A percentile compares a stretch with the other conserved stretches of the same genome.
Conservation (phyloP, 1,140 invertebrate genomes). For the Drosophila fuyamai region DNA sequence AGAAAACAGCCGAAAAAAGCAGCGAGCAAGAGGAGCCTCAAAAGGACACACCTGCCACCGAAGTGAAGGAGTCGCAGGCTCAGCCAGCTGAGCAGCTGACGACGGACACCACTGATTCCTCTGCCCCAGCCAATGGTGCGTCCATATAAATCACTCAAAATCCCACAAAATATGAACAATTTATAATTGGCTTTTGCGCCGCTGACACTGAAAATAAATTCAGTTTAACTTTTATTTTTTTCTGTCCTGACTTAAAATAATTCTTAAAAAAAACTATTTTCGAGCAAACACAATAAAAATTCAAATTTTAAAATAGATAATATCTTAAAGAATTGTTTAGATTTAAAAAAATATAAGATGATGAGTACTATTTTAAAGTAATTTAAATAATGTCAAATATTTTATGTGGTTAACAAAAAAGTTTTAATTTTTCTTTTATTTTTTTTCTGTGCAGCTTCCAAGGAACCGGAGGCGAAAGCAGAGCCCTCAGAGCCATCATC, state of each 20-base stretch:
- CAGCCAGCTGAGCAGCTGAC: constrained; percentile 28
- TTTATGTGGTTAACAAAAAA: too few species aligned
- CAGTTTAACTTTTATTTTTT: too few species aligned
- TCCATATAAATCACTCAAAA: constrained; percentile 58
- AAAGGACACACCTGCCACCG: constrained; percentile 8
- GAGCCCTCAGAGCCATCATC: constrained; percentile 16
- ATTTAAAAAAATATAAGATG: too few species aligned
- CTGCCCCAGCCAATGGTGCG: constrained; percentile 49
- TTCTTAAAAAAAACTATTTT: too few species aligned
- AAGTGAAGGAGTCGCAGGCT: constrained; percentile 12
- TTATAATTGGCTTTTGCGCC: not conserved
- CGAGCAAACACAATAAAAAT: too few species aligned
- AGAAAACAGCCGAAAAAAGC: constrained; percentile 3
- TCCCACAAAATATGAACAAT: constrained; percentile 32
- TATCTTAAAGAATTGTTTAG: too few species aligned
- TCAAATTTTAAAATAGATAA: too few species aligned
- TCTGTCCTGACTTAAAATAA: too few species aligned
- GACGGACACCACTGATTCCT: constrained; percentile 31
- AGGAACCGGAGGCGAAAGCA: constrained; percentile 11
- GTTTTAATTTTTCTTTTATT: not conserved
- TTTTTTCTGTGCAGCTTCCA: constrained; percentile 15
- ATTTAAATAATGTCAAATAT: too few species aligned
- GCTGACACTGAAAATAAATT: too few species aligned
- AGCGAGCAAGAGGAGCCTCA: constrained; percentile 8
- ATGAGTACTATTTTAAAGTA: too few species aligned